Percentiles rank a stretch among this genome's conserved stretches.
Evolutionary conservation across 1,140 invertebrate genomes (phyloP).

Genomic region (Diploscapter pachys): DNA sequence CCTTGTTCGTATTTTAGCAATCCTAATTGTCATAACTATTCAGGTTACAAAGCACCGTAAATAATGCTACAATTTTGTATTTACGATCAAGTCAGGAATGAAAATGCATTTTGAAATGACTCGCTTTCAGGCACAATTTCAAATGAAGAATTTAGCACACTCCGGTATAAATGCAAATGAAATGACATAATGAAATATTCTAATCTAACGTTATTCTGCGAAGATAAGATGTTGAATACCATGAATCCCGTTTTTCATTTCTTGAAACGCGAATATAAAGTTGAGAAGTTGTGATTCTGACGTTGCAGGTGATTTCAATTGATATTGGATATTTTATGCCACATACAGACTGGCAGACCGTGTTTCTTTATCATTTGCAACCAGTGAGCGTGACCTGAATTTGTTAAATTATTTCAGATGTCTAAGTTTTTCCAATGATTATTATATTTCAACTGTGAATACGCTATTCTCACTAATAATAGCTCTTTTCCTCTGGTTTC

Average conservation of each 20-base stretch:
- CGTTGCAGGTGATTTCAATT: background rate
- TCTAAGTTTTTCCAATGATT: background rate
- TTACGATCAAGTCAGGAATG: too few species aligned
- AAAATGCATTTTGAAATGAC: too few species aligned
- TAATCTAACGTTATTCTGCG: slow-evolving; percentile 3
- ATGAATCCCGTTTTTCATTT: background rate
- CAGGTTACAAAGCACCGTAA: too few species aligned
- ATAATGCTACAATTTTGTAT: too few species aligned
- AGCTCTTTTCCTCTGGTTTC: background rate
- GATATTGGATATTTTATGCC: slow-evolving; percentile 25
- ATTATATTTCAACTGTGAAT: background rate
- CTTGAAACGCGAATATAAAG: slow-evolving; percentile 22
- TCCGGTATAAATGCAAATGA: background rate
- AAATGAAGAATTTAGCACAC: background rate
- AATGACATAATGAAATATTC: slow-evolving; percentile 1
- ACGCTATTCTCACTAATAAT: background rate
- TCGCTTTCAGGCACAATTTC: too few species aligned
- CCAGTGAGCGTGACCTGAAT: slow-evolving; percentile 31
- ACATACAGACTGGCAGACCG: slow-evolving; percentile 42
- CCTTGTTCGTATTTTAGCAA: too few species aligned
- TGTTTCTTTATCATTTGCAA: slow-evolving; percentile 41
- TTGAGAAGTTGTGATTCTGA: slow-evolving; percentile 19
- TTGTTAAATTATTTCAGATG: too few species aligned
- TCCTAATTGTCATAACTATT: too few species aligned
- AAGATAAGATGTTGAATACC: background rate